Evolutionary conservation across 2,113 vertebrate species (phyloP).

Genomic region (Geococcyx californianus): DNA sequence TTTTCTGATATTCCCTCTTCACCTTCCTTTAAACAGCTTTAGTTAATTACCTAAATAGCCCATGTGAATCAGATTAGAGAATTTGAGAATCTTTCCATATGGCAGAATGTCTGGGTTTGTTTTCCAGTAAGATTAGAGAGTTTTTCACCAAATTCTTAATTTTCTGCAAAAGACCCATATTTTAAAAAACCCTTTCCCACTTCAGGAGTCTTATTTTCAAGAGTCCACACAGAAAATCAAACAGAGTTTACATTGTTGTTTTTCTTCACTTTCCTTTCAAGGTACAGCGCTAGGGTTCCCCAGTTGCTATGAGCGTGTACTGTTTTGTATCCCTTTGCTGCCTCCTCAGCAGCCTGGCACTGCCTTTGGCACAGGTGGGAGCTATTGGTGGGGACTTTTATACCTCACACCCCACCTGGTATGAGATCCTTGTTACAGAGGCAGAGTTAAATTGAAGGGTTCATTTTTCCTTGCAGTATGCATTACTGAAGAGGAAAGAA

Average conservation of each 20-base stretch:
- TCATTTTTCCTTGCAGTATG: background rate
- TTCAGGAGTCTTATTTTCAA: background rate
- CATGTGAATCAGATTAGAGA: constrained; percentile 41
- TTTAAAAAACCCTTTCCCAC: background rate
- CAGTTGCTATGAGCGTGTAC: background rate
- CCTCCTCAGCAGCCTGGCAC: background rate
- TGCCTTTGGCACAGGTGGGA: background rate
- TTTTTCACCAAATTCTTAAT: background rate
- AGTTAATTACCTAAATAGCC: constrained; percentile 41
- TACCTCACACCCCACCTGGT: no score
- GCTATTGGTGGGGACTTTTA: background rate
- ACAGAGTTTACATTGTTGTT: background rate
- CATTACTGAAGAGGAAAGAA: background rate
- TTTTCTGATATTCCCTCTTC: background rate
- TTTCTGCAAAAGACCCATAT: background rate
- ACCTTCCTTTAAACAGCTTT: constrained; percentile 28
- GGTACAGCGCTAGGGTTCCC: background rate
- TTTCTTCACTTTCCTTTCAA: background rate
- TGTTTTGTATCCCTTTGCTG: background rate
- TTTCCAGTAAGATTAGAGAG: background rate
- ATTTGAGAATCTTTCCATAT: constrained; percentile 32
- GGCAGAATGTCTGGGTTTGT: constrained; percentile 7
- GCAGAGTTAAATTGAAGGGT: background rate
- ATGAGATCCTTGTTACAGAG: no score
- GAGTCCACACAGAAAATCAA: background rate